Base-by-base conservation (phyloP, 2,113 vertebrate species). In the Eurypyga helias region DNA sequence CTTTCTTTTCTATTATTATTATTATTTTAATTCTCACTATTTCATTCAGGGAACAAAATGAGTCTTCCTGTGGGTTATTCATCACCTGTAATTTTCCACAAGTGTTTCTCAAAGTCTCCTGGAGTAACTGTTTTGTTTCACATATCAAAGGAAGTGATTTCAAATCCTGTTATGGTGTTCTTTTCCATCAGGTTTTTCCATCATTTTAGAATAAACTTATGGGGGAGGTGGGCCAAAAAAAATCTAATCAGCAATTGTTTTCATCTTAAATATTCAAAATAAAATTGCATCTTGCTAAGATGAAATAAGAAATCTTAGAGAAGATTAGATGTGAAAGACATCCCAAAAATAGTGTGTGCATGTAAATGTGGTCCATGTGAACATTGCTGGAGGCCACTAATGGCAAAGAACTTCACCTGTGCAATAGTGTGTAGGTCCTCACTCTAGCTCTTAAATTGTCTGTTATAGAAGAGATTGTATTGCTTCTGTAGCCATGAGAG, bases 161-260 rank as follows among this genome's bases (percentile, higher is more conserved):
- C 86, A 97, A 96, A 97, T 98, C 96, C 95, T 97, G 95, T 97
- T 97, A 87, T 90, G 89, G 45, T 96, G 96, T 93, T 96, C 70
- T 96, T 95, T 97, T 93, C 82, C 67, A 96, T 83, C 93, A 94
- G 60, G 83, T 94, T 95, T 93, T 94, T 96, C 72, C n/a, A n/a
- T 86, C 67, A 81, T 73, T 90, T 84, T 69, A 79, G 54, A 90
- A 61, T 71, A 76, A 91, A 78, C 14, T 76, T 86, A 17, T 1
- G 1, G 19, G 65, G 72, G 69, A 38, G 9, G 12, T 61, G 71
- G 86, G 64, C 0, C 72, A 88, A 94, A 93, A 80, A 93, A 54
- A 57, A 73, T 28, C 36, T 28, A 60, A 57, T 79, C 58, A 38
- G 11, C 14, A 55, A 9, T 78, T 82, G n/a, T 72, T 89, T 78